A percentile compares a stretch with the other conserved stretches of the same genome.
These are phyloP conservation scores for Cheilosia vernalis DNA, from an alignment of 2,888 invertebrate species.

Conservation along the genomic window DNA sequence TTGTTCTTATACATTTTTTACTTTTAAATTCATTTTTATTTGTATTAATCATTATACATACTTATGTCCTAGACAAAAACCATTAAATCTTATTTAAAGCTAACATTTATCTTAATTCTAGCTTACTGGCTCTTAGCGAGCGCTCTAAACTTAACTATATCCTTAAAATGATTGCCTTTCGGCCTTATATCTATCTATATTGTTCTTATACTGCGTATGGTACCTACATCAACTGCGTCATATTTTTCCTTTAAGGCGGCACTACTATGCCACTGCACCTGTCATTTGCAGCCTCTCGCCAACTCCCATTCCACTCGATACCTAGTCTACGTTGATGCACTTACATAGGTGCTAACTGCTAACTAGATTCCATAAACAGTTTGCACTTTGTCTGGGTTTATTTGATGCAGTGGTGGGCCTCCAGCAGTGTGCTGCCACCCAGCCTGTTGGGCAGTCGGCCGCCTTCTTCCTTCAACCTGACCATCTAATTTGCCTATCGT, in stretches of 20 bases:
- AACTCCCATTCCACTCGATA: constrained; percentile 40
- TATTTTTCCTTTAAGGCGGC: constrained; percentile 21
- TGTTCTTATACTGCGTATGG: constrained; percentile 22
- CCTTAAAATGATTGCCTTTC: too few species aligned
- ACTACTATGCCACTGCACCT: constrained; percentile 32
- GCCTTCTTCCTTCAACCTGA: constrained; percentile 38
- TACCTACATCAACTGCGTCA: constrained; percentile 40
- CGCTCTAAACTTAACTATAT: too few species aligned
- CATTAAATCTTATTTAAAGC: too few species aligned
- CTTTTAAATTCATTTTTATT: too few species aligned
- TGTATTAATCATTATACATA: too few species aligned
- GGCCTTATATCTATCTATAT: too few species aligned
- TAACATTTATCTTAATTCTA: too few species aligned
- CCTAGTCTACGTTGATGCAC: constrained; percentile 7
- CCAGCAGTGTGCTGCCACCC: constrained; percentile 30
- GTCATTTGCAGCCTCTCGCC: constrained; percentile 44
- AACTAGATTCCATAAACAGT: constrained; percentile 69
- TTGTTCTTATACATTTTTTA: too few species aligned
- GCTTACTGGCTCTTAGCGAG: too few species aligned
- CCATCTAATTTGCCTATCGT: constrained; percentile 67
- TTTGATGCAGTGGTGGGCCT: constrained; percentile 27
- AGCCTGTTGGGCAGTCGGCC: constrained; percentile 9
- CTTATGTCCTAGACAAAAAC: too few species aligned
- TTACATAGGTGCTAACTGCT: constrained; percentile 65
- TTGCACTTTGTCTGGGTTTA: constrained; percentile 39